phyloP scores from a whole-genome alignment of 2,888 invertebrate species.

The Agriopis leucophaearia region DNA sequence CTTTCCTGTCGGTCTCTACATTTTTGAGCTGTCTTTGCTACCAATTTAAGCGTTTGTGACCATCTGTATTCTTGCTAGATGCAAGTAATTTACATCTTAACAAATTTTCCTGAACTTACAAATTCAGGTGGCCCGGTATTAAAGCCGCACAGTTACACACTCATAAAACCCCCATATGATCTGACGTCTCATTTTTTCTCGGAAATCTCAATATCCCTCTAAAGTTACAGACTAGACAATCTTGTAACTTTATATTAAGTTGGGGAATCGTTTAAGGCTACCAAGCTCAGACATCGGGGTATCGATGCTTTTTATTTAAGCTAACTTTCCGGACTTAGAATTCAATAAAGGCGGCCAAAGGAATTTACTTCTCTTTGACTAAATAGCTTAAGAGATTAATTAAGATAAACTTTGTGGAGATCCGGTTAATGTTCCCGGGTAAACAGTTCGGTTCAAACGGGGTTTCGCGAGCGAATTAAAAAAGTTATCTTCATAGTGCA shows the following conservation, averaged over 20 bases:
- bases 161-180: slow-evolving; percentile 26
- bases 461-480: slow-evolving; percentile 43
- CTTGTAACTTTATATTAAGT: slow-evolving; percentile 77
- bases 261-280: slow-evolving; percentile 75
- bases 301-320: slow-evolving; percentile 82
- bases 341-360: slow-evolving; percentile 79
- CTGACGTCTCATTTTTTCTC: slow-evolving; percentile 40
- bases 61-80: too few relatives aligned
- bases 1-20: too few relatives aligned
- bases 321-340: slow-evolving; percentile 78
- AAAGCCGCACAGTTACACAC: slow-evolving; percentile 5
- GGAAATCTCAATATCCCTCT: slow-evolving; percentile 56
- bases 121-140: slow-evolving; percentile 1
- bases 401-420: slow-evolving; percentile 73
- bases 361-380: slow-evolving; percentile 82
- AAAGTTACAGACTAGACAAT: slow-evolving; percentile 66
- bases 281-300: slow-evolving; percentile 68
- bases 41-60: too few relatives aligned
- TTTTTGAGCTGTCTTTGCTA: too few relatives aligned
- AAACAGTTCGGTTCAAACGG: slow-evolving; percentile 65
- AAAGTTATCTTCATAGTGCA: slow-evolving; percentile 29
- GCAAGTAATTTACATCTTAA: slow-evolving; percentile 1
- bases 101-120: slow-evolving; percentile 1
- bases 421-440: slow-evolving; percentile 67
- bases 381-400: slow-evolving; percentile 83